Evolutionary conservation across 2,113 vertebrate species (phyloP).

Genomic region (Athene cunicularia): DNA sequence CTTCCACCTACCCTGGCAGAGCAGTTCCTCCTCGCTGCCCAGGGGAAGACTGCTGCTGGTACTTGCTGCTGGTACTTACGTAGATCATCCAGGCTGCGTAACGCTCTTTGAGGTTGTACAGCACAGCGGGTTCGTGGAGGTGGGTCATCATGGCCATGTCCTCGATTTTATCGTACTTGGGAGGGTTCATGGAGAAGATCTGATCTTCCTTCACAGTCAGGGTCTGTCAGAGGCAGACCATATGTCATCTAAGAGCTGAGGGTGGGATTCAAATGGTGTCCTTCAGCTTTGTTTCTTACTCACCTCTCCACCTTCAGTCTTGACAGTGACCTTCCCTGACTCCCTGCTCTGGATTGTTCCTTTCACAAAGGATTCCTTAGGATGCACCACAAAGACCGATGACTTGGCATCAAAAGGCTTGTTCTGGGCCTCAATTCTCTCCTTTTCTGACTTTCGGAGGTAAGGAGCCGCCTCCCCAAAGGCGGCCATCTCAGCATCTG

Average conservation of each 20-base stretch:
- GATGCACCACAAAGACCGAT: slow-evolving; percentile 78
- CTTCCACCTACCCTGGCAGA: not conserved
- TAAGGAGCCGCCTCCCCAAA: slow-evolving; percentile 82
- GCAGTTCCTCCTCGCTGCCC: not conserved
- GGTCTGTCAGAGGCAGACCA: not conserved
- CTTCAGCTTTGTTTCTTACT: not conserved
- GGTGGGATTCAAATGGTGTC: not conserved
- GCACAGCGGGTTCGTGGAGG: slow-evolving; percentile 79
- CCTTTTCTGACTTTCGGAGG: slow-evolving; percentile 83
- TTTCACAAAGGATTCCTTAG: slow-evolving; percentile 73
- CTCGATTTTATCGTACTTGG: slow-evolving; percentile 70
- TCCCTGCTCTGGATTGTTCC: slow-evolving; percentile 66
- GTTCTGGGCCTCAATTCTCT: slow-evolving; percentile 77
- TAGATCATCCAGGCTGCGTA: too few relatives aligned
- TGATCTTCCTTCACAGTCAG: slow-evolving; percentile 60
- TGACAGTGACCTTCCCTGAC: slow-evolving; percentile 72
- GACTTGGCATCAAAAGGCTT: slow-evolving; percentile 88
- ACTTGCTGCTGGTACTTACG: too few relatives aligned
- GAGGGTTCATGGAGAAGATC: slow-evolving; percentile 77
- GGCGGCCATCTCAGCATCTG: slow-evolving; percentile 81
- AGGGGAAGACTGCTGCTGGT: too few relatives aligned
- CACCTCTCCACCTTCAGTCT: slow-evolving; percentile 78
- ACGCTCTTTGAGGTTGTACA: slow-evolving; percentile 9
- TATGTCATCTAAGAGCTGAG: not conserved
- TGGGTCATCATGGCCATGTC: slow-evolving; percentile 90